phyloP scores from a whole-genome alignment of 2,113 vertebrate genomes.

The Sitta europaea region DNA sequence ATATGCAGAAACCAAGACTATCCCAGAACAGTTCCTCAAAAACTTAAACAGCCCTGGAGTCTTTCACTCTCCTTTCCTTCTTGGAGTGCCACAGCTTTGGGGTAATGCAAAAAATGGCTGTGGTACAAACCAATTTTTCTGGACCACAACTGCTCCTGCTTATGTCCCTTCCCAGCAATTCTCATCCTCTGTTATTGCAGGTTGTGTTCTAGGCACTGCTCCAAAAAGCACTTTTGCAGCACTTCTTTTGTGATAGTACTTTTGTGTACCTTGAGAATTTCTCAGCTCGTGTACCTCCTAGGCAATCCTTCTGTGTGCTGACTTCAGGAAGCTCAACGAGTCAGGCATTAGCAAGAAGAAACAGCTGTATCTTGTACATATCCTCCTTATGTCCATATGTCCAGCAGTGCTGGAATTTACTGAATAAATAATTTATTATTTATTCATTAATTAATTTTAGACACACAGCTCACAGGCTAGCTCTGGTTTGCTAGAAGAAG shows the following conservation, averaged over 20 bases:
- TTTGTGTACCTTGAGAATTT: background rate
- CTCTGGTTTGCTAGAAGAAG: background rate
- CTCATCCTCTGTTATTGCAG: background rate
- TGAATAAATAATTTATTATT: background rate
- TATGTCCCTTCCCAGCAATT: background rate
- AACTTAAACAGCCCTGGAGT: background rate
- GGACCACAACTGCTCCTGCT: background rate
- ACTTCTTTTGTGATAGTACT: background rate
- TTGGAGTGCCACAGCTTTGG: background rate
- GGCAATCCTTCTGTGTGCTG: background rate
- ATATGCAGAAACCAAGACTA: background rate
- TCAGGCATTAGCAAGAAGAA: background rate
- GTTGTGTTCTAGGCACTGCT: background rate
- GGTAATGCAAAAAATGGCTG: background rate
- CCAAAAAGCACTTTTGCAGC: background rate
- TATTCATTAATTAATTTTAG: background rate
- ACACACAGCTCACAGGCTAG: background rate
- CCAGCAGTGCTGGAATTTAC: background rate
- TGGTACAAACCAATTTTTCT: rapidly evolving
- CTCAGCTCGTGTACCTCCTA: background rate
- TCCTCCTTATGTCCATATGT: background rate
- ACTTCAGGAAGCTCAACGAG: background rate
- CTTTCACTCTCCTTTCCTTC: background rate
- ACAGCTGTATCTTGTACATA: background rate
- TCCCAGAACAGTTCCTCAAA: background rate